Evolutionary conservation across 2,797 vertebrate genomes (phyloP), one percentile per base, ranked within the genome.

Genomic region (Lithobates pipiens): DNA sequence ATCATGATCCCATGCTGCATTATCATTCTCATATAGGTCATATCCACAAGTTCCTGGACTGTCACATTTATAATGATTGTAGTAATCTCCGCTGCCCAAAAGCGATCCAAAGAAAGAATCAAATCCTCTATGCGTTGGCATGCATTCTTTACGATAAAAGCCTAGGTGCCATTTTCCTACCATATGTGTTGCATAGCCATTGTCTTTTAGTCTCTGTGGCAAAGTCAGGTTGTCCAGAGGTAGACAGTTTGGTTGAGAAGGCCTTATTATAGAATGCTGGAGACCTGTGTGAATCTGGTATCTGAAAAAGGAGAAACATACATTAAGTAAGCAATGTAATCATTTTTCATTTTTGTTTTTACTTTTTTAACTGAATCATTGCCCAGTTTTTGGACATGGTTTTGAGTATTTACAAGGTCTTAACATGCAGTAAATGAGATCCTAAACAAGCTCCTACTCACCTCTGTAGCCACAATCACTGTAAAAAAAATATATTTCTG

Each of bases 201-300:
- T 96, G 76, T 96, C 95, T 91, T 95, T 96, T 63, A 99, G 95
- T 91, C 98, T 98, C 92, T 98, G 97, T 89, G 98, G 98, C 90
- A 99, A 95, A 0, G 97, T 99, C 88, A 96, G 88, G 0, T 98
- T 97, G 89, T 99, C 96, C 91, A 98, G 89, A 54, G 98, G 98
- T 65, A 99, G 93, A 89, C 98, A 99, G 93, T 97, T 99, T 88
- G 98, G 96, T 86, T 99, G 98, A 0, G 96, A 95, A 5, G 98
- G 96, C 76, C 97, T 94, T 87, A 99, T 99, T 85, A 99, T 96
- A 63, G 98, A 99, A 91, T 99, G 98, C 76, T 99, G 98, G 79
- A 99, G 97, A 42, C 98, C 98, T 0, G 98, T 99, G 91, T 99
- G 98, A 91, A 99, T 99, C 93, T 99, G 98, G 92, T 99, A 99